phyloP scores from a whole-genome alignment of 2,113 vertebrate genomes.

The Thamnaconus septentrionalis region DNA sequence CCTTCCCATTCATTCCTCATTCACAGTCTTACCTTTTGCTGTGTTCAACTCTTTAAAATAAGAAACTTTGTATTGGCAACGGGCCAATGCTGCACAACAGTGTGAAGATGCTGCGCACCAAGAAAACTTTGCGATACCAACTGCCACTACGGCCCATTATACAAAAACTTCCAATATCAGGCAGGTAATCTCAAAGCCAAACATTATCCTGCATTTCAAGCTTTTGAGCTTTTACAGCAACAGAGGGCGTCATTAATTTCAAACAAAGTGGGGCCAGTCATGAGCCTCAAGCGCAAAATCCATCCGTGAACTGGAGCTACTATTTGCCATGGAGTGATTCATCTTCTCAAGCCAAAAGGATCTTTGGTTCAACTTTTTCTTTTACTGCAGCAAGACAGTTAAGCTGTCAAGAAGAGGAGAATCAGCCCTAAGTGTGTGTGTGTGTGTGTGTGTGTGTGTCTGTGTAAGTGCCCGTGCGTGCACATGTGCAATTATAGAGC shows the following conservation, averaged over 20 bases:
- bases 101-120: too few species aligned
- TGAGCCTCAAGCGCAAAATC: neutral
- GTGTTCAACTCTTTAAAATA: too few species aligned
- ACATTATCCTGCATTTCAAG: too few species aligned
- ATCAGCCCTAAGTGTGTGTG: constrained; percentile 9
- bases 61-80: too few species aligned
- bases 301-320: neutral
- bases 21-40: too few species aligned
- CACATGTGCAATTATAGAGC: constrained; percentile 22
- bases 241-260: neutral
- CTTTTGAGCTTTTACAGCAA: too few species aligned
- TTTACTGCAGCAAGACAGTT: constrained; percentile 25
- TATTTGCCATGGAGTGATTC: neutral
- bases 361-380: constrained; percentile 13
- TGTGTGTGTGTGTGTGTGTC: neutral
- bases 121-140: too few species aligned
- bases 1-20: too few species aligned
- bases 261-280: neutral
- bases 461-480: neutral
- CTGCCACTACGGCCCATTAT: too few species aligned
- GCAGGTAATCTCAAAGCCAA: too few species aligned
- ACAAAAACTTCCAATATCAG: too few species aligned
- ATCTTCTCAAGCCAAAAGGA: constrained; percentile 13
- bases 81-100: too few species aligned
- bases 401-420: constrained; percentile 44